These are phyloP conservation scores for Mactromeris polynyma DNA, from an alignment of 2,888 invertebrate genomes.

Conservation along the genomic window DNA sequence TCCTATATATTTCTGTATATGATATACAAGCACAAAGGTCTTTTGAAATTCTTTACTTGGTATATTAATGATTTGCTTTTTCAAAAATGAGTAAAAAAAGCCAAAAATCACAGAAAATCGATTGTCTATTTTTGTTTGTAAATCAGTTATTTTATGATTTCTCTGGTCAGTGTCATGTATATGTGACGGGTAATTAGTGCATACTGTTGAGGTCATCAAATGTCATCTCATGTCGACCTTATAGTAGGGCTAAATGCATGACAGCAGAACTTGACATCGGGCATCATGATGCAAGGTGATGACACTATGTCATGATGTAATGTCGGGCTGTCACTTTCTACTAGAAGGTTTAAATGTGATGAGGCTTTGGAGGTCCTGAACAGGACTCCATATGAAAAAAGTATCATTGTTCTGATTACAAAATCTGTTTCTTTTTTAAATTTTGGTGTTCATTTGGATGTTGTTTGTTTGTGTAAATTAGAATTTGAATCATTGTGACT, in stretches of 20 bases:
- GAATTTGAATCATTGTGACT: no score
- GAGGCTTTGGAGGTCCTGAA: no score
- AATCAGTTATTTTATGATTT: neutral
- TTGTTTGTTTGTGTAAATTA: no score
- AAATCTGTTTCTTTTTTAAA: no score
- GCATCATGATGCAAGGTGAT: neutral
- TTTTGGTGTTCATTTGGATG: no score
- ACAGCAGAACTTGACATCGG: no score
- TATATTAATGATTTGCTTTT: neutral
- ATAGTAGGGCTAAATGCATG: neutral
- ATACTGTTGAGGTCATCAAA: neutral
- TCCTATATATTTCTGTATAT: neutral
- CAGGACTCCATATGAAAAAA: no score
- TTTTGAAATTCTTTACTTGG: neutral
- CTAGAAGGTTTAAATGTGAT: no score
- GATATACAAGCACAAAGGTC: neutral
- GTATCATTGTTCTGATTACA: no score
- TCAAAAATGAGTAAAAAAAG: neutral
- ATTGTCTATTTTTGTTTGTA: neutral
- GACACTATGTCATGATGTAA: neutral
- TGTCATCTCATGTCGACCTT: neutral
- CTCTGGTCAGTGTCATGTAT: neutral
- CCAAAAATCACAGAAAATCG: no score
- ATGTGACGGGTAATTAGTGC: neutral
- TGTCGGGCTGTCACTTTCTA: neutral